Percentiles rank a stretch among this genome's conserved stretches.
Evolutionary conservation across 2,888 invertebrate genomes (phyloP).

Genomic region (Sthenelais limicola): DNA sequence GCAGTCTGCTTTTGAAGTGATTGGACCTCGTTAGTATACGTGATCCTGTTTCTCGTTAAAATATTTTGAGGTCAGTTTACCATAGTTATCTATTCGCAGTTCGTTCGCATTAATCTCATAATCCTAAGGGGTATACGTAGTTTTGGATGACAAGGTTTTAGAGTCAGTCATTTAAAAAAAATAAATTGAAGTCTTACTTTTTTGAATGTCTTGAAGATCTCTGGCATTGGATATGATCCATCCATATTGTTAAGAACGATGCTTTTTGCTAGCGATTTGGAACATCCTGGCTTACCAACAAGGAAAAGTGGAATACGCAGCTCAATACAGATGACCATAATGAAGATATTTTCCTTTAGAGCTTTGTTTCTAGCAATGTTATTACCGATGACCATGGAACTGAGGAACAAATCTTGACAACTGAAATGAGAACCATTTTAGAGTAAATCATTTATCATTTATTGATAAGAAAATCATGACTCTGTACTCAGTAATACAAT

Average conservation of each 20-base stretch:
- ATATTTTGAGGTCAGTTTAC: no score
- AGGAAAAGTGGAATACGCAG: slow-evolving; percentile 69
- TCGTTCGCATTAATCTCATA: no score
- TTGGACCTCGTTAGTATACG: no score
- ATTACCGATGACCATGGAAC: slow-evolving; percentile 55
- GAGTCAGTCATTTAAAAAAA: no score
- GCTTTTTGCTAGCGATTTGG: slow-evolving; percentile 70
- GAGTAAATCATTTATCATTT: not conserved
- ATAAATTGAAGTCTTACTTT: slow-evolving; percentile 58
- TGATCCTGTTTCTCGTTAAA: no score
- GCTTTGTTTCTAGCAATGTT: slow-evolving; percentile 68
- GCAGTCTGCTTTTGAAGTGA: no score
- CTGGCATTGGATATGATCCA: slow-evolving; percentile 60
- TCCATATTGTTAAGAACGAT: slow-evolving; percentile 70
- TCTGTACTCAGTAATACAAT: no score
- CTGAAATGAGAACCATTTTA: slow-evolving; percentile 46
- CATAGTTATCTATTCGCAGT: no score
- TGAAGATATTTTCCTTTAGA: slow-evolving; percentile 69
- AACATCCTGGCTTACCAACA: slow-evolving; percentile 71
- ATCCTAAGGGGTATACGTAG: no score
- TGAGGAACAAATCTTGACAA: slow-evolving; percentile 66
- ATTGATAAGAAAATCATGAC: no score
- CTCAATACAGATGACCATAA: slow-evolving; percentile 70
- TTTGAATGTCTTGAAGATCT: slow-evolving; percentile 63
- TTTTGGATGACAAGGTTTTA: no score